A percentile compares a stretch with the other conserved stretches of the same genome.
phyloP scores from a whole-genome alignment of 2,888 invertebrate genomes.

The Oligia strigilis region DNA sequence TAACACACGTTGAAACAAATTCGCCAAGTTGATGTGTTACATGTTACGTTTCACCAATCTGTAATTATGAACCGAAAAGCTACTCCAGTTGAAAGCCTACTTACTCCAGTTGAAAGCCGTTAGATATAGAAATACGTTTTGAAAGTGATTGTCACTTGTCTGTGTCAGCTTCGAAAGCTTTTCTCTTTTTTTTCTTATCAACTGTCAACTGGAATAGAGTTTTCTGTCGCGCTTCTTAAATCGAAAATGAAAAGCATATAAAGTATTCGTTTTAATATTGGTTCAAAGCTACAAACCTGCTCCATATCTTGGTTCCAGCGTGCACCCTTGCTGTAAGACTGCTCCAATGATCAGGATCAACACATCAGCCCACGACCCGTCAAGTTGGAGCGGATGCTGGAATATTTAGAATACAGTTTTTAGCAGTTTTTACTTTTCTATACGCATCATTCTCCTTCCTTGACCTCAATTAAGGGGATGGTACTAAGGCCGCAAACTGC shows the following conservation, averaged over 20 bases:
- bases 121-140: no score
- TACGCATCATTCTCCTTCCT: no score
- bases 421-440: background rate
- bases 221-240: background rate
- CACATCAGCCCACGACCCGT: conserved; percentile 89
- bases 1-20: no score
- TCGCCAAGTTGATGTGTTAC: no score
- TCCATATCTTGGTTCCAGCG: conserved; percentile 87
- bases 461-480: no score
- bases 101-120: no score
- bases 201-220: background rate
- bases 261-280: background rate
- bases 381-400: conserved; percentile 84
- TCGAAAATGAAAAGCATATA: background rate
- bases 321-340: conserved; percentile 91
- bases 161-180: background rate
- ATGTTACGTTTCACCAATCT: no score
- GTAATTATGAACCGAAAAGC: no score
- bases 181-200: background rate
- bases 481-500: no score
- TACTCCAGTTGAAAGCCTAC: no score
- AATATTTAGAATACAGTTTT: conserved; percentile 44
- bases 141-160: background rate
- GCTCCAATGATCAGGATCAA: conserved; percentile 90
- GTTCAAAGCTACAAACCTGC: conserved; percentile 81